A percentile compares a stretch with the other conserved stretches of the same genome.
Evolutionary conservation across 2,113 vertebrate species (phyloP).

Genomic region (Furnarius figulus): DNA sequence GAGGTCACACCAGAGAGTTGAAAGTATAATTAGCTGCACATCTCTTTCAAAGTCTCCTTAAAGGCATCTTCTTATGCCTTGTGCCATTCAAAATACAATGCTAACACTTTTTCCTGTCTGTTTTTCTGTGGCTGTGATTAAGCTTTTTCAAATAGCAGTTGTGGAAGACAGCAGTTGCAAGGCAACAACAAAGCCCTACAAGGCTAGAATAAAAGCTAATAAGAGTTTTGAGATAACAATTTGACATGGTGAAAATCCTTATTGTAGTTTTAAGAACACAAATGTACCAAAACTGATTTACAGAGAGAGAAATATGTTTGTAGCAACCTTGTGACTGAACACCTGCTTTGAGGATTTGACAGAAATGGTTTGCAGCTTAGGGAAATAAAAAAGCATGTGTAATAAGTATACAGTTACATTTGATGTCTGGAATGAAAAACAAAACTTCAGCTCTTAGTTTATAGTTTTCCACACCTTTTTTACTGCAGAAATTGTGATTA

Average conservation of each 20-base stretch:
- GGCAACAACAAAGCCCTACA: not conserved
- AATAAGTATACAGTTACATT: constrained; percentile 54
- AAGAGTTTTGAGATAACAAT: constrained; percentile 48
- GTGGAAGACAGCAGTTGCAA: constrained; percentile 18
- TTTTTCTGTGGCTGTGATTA: constrained; percentile 38
- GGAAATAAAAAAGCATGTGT: constrained; percentile 74
- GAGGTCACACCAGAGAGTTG: not conserved
- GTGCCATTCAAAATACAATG: not conserved
- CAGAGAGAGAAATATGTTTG: constrained; percentile 27
- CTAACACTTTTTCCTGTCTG: not conserved
- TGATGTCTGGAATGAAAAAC: constrained; percentile 58
- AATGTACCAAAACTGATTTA: not conserved
- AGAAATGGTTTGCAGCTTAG: constrained; percentile 66
- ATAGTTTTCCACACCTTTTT: not conserved
- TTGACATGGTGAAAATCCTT: constrained; percentile 35
- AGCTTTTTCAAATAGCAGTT: constrained; percentile 44
- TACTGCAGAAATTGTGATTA: not conserved
- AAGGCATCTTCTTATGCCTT: not conserved
- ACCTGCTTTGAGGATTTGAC: constrained; percentile 57
- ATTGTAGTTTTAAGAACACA: not conserved
- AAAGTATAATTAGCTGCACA: not conserved
- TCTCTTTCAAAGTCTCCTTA: not conserved
- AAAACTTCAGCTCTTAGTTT: constrained; percentile 42
- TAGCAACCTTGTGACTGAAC: constrained; percentile 61
- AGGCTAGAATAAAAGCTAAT: constrained; percentile 2